These are phyloP conservation scores for Ivindomyrus marchei DNA, from an alignment of 2,113 vertebrate genomes.

Conservation along the genomic window DNA sequence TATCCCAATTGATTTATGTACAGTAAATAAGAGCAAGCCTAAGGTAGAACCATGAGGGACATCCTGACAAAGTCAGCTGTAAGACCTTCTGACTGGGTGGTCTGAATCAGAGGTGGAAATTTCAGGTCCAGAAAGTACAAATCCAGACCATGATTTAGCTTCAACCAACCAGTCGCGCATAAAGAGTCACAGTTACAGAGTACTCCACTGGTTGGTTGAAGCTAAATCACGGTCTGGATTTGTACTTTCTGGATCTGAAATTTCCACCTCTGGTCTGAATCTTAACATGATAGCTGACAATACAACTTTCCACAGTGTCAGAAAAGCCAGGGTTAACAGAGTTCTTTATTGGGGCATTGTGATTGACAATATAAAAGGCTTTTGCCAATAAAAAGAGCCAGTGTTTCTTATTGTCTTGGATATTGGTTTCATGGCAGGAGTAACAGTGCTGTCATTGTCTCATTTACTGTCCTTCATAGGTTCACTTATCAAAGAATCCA, in stretches of 20 bases:
- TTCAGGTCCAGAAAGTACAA: no score
- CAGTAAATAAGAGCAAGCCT: background rate
- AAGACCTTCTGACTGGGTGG: background rate
- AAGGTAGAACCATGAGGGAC: background rate
- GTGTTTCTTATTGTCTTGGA: background rate
- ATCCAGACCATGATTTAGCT: no score
- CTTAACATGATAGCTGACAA: background rate
- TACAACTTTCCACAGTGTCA: background rate
- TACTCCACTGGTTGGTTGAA: no score
- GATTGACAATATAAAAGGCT: background rate
- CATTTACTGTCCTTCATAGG: background rate
- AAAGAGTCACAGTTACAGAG: no score
- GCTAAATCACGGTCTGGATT: no score
- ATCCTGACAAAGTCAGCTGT: background rate
- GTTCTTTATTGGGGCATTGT: background rate
- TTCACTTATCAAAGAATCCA: background rate
- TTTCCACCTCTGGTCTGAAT: background rate
- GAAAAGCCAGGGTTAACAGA: background rate
- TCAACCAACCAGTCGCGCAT: no score
- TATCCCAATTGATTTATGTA: background rate
- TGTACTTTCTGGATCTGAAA: no score
- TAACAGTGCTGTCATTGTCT: background rate
- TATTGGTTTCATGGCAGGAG: background rate
- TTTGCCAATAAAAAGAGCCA: background rate
- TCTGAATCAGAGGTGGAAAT: background rate